These are phyloP conservation scores for Hippocampus kuda DNA, from an alignment of 2,797 vertebrate species.

Conservation along the genomic window DNA sequence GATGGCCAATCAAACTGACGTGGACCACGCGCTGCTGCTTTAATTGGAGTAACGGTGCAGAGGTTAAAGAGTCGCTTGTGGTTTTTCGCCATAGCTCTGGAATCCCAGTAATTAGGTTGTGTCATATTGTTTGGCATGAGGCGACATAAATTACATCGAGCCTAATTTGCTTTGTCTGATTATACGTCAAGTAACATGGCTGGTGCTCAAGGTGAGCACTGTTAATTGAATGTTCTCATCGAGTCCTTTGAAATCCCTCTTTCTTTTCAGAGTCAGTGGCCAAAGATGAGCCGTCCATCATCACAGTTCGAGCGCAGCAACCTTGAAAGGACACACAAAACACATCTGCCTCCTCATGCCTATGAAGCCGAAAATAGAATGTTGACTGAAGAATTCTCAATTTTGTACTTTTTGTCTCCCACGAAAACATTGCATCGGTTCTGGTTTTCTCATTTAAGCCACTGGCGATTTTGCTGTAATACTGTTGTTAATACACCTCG, in stretches of 20 bases:
- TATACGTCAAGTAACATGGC: neutral
- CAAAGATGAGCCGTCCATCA: slow-evolving; percentile 5
- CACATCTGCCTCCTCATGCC: slow-evolving; percentile 5
- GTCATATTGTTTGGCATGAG: neutral
- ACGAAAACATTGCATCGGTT: neutral
- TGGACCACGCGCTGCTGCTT: neutral
- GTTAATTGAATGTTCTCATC: neutral
- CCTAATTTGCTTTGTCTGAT: neutral
- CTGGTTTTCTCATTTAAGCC: slow-evolving; percentile 10
- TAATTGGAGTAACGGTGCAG: neutral
- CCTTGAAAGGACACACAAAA: slow-evolving; percentile 7
- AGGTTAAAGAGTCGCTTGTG: neutral
- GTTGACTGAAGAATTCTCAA: neutral
- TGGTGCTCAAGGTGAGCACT: neutral
- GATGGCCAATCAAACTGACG: neutral
- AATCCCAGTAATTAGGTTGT: neutral
- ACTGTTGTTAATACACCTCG: slow-evolving; percentile 20
- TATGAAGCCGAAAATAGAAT: neutral
- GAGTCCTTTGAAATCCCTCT: neutral
- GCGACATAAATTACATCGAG: neutral
- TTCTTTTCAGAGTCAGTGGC: neutral
- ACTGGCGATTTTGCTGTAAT: slow-evolving; percentile 6
- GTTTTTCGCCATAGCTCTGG: neutral
- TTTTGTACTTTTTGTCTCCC: neutral
- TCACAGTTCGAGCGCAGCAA: slow-evolving; percentile 11